Percentiles rank a stretch among this genome's conserved stretches.
Conservation (phyloP, 2,113 vertebrate genomes). For the Pholis gunnellus region DNA sequence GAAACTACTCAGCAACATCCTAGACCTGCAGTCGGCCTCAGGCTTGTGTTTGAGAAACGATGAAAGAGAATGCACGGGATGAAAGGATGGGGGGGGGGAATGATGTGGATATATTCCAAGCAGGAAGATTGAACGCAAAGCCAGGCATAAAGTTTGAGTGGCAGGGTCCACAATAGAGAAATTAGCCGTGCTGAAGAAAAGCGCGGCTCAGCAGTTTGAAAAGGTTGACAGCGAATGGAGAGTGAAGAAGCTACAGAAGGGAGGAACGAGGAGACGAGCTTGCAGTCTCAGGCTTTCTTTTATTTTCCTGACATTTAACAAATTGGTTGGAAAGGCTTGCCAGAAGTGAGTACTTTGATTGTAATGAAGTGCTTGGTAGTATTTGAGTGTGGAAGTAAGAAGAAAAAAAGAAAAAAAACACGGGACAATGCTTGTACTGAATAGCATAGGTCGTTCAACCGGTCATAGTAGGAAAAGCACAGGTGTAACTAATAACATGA, state of each 20-base stretch:
- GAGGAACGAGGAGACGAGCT: slow-evolving; percentile 2
- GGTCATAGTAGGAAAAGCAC: neutral
- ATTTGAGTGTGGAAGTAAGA: neutral
- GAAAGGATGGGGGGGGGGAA: slow-evolving; percentile 22
- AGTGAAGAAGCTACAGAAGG: slow-evolving; percentile 10
- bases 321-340: slow-evolving; percentile 31
- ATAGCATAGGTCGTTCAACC: neutral
- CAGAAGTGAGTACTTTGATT: slow-evolving; percentile 15
- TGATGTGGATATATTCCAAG: slow-evolving; percentile 17
- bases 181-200: slow-evolving; percentile 54
- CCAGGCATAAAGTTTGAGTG: slow-evolving; percentile 45
- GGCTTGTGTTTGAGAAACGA: slow-evolving; percentile 10
- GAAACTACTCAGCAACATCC: neutral
- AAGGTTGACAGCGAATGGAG: slow-evolving; percentile 49
- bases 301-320: slow-evolving; percentile 51
- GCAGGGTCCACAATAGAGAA: slow-evolving; percentile 47
- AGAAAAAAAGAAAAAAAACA: neutral
- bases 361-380: slow-evolving; percentile 15
- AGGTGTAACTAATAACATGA: neutral
- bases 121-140: slow-evolving; percentile 5
- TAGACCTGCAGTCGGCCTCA: slow-evolving; percentile 3
- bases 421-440: neutral
- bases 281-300: slow-evolving; percentile 43
- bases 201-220: slow-evolving; percentile 63
- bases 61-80: slow-evolving; percentile 17